A percentile compares a stretch with the other conserved stretches of the same genome.
These are phyloP conservation scores for Oscheius sp. DNA, from an alignment of 2,888 invertebrate genomes.

Conservation along the genomic window DNA sequence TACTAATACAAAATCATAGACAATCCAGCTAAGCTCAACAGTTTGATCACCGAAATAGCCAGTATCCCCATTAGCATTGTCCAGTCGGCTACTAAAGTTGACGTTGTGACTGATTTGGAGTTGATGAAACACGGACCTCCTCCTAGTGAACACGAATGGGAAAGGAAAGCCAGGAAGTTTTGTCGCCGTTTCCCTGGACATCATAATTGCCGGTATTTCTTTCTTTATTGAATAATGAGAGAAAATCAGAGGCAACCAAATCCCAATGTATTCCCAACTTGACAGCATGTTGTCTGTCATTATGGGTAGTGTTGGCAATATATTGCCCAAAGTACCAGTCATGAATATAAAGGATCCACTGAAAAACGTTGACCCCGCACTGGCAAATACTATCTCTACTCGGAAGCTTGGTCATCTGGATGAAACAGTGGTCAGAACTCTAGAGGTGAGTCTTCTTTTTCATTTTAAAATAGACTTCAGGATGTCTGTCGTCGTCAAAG, in stretches of 20 bases:
- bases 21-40: background rate
- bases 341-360: conserved; percentile 48
- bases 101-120: conserved; percentile 29
- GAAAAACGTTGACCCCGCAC: conserved; percentile 33
- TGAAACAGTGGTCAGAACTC: conserved; percentile 28
- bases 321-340: conserved; percentile 44
- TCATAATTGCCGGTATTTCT: conserved; percentile 52
- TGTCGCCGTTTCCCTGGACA: conserved; percentile 49
- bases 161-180: conserved; percentile 41
- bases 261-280: conserved; percentile 41
- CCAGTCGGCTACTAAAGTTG: conserved; percentile 25
- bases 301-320: conserved; percentile 37
- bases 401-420: conserved; percentile 39
- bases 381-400: conserved; percentile 28
- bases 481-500: background rate
- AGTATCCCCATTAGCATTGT: conserved; percentile 24
- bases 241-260: conserved; percentile 34
- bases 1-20: background rate
- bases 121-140: conserved; percentile 34
- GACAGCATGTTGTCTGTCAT: conserved; percentile 38
- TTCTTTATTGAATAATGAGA: background rate
- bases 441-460: conserved; percentile 13
- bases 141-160: conserved; percentile 40
- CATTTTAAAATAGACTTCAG: background rate
- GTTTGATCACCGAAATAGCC: conserved; percentile 13